Conservation (phyloP, 2,113 vertebrate genomes). For the Gopherus flavomarginatus region DNA sequence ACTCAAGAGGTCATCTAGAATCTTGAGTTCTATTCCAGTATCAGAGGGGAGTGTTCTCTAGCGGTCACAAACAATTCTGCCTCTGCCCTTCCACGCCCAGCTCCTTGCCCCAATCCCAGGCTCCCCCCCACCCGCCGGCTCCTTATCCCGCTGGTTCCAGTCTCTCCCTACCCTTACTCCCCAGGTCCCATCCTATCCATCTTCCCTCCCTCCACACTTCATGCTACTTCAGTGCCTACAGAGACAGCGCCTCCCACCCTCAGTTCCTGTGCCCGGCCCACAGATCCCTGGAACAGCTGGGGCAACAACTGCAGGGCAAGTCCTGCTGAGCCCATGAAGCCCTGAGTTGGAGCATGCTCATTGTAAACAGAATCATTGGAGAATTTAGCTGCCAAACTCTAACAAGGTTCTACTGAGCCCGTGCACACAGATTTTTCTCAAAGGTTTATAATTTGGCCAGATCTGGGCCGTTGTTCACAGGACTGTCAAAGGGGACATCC, state of each 20-base stretch:
- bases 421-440: neutral
- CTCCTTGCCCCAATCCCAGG: neutral
- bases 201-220: neutral
- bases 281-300: too few species aligned
- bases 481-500: neutral
- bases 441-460: neutral
- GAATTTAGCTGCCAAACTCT: neutral
- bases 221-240: neutral
- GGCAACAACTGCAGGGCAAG: neutral
- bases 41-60: neutral
- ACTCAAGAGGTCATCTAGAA: neutral
- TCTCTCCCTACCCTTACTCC: neutral
- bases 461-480: neutral
- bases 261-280: neutral
- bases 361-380: neutral
- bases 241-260: neutral
- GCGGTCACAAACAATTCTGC: too few species aligned
- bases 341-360: accelerated
- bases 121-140: neutral
- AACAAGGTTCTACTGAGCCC: neutral
- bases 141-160: neutral
- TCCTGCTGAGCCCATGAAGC: accelerated
- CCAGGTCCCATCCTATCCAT: too few species aligned
- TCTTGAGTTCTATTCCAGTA: neutral
- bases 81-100: neutral